These are phyloP conservation scores for Cynoglossus semilaevis DNA, from an alignment of 2,113 vertebrate species.

Conservation along the genomic window DNA sequence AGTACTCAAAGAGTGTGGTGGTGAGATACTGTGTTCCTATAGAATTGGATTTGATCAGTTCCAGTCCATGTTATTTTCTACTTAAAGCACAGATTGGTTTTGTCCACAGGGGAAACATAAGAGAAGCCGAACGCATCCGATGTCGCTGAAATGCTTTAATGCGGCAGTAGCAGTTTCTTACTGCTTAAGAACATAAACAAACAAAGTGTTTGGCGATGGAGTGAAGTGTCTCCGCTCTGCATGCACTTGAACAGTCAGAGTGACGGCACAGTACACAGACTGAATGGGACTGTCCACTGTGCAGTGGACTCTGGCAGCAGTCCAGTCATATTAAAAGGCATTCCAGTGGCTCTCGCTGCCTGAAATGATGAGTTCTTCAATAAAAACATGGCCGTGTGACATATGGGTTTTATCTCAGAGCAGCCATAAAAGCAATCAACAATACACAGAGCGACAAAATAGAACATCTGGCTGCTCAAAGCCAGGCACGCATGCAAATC, in stretches of 20 bases:
- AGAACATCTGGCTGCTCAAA: constrained; percentile 38
- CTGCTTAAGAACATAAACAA: not conserved
- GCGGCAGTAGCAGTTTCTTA: not conserved
- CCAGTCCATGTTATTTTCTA: too few relatives aligned
- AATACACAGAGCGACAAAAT: constrained; percentile 30
- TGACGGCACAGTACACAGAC: not conserved
- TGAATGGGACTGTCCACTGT: constrained; percentile 14
- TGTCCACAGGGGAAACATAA: too few relatives aligned
- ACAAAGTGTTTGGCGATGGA: not conserved
- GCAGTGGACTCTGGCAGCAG: constrained; percentile 11
- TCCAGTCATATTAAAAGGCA: constrained; percentile 23
- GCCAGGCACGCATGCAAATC: constrained; percentile 23
- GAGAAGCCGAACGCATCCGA: too few relatives aligned
- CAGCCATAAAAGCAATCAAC: constrained; percentile 32
- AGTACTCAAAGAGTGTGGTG: too few relatives aligned
- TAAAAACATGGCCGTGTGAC: constrained; percentile 23
- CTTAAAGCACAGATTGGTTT: too few relatives aligned
- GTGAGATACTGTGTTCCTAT: too few relatives aligned
- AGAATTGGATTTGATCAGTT: too few relatives aligned
- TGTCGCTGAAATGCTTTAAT: not conserved
- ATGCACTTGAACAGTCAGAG: not conserved
- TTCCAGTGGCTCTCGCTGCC: constrained; percentile 23
- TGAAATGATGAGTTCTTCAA: constrained; percentile 37
- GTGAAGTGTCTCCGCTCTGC: not conserved
- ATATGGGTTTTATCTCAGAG: constrained; percentile 11